Conservation (phyloP, 1,140 invertebrate species). For the Cherax quadricarinatus region DNA sequence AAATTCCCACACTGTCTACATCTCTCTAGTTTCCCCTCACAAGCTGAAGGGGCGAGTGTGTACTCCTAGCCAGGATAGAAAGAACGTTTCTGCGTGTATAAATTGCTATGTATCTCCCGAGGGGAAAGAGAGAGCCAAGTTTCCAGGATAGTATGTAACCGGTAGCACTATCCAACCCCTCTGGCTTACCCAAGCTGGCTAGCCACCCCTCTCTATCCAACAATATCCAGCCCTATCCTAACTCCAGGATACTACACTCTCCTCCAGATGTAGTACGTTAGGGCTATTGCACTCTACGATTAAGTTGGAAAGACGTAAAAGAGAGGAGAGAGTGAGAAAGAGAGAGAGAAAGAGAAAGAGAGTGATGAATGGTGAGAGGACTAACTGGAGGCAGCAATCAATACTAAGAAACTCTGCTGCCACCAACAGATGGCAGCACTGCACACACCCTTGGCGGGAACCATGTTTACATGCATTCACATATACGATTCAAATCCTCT, state of each 20-base stretch:
- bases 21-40: neutral
- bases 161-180: neutral
- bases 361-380: neutral
- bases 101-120: neutral
- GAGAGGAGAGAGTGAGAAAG: neutral
- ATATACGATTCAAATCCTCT: too few relatives aligned
- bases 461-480: too few relatives aligned
- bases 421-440: neutral
- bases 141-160: neutral
- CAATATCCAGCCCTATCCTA: neutral
- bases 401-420: neutral
- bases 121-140: constrained; percentile 31
- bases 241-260: neutral
- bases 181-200: neutral
- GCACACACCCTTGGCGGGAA: neutral
- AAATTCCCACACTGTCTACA: neutral
- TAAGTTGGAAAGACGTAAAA: neutral
- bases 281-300: neutral
- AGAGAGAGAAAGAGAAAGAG: neutral
- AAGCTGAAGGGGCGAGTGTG: too few relatives aligned
- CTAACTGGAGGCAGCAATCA: neutral
- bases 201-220: too few relatives aligned
- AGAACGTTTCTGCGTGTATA: neutral
- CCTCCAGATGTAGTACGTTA: neutral
- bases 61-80: too few relatives aligned